Evolutionary conservation across 2,888 invertebrate species (phyloP).

Genomic region (Prionchulus punctatus): DNA sequence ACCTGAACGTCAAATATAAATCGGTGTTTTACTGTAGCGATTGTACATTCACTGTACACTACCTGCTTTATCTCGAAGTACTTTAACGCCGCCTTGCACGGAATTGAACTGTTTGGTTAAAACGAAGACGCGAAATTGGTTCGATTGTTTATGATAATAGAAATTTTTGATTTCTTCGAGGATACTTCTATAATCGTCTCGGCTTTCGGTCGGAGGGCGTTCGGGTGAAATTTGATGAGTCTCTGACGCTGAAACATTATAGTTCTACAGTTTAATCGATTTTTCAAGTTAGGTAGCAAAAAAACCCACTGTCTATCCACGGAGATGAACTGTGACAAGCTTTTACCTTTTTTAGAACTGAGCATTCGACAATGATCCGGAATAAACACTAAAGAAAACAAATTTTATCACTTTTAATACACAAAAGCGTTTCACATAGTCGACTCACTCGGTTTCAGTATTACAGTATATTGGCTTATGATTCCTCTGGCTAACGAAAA

Average conservation of each 20-base stretch:
- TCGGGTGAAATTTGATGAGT: not conserved
- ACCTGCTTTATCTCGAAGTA: not conserved
- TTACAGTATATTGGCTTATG: not conserved
- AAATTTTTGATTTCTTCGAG: not conserved
- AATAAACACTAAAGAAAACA: too few relatives aligned
- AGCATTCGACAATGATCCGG: too few relatives aligned
- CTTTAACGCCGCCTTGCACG: not conserved
- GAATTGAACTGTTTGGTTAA: conserved; percentile 1
- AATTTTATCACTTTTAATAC: too few relatives aligned
- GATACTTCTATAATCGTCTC: not conserved
- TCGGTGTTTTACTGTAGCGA: too few relatives aligned
- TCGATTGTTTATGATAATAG: not conserved
- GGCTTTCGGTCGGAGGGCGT: not conserved
- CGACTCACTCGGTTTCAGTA: not conserved
- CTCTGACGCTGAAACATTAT: not conserved
- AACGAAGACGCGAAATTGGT: not conserved
- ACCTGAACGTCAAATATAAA: too few relatives aligned
- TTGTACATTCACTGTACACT: too few relatives aligned
- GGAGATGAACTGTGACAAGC: too few relatives aligned
- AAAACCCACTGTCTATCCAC: too few relatives aligned
- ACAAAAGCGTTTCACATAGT: not conserved
- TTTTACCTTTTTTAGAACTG: too few relatives aligned
- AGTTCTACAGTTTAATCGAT: too few relatives aligned
- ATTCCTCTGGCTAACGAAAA: not conserved
- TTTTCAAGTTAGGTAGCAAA: not conserved